Evolutionary conservation across 2,888 invertebrate genomes (phyloP), one percentile per base, ranked within the genome.

Genomic region (Hemicrepidius hirtus): DNA sequence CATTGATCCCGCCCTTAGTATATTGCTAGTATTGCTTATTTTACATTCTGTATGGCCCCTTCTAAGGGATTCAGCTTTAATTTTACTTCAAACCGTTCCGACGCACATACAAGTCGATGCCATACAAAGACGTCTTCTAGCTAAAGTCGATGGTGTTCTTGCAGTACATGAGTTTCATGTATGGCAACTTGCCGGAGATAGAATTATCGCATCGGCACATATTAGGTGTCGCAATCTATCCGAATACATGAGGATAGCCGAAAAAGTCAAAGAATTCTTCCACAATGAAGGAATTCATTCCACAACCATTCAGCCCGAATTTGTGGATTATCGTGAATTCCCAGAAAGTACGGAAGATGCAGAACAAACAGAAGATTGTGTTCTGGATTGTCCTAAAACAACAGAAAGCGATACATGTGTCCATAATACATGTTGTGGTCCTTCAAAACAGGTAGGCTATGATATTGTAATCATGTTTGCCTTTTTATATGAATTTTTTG

Each of bases 251-350:
- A 94, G 95, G 84, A 95, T 99, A 77, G 98, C 98, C 0, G 96
- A 96, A 84, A 95, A 96, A 85, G 96, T 98, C 7, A 99, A 98
- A 86, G 95, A 96, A 84, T 96, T 98, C 88, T 98, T 99, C 87
- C 99, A 99, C 87, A 96, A 98, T 84, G 97, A 98, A 86, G 98
- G 98, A 60, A 98, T 99, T 80, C 99, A 99, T 87, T 98, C 98
- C 46, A 98, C 98, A 20, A 99, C 99, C 32, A 98, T 99, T 84
- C 98, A 99, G 85, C 98, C 98, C 0, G 99, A 99, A 88, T 98
- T 98, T 86, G 93, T 96, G 62, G 97, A 98, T 85, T 90, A 95
- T 81, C 92, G 81, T 81, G 88, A 81, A 82, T 87, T 75, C 84
- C 88, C 78, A 81, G 87, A 80, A 37, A 83, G 79, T 28, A 78